These are phyloP conservation scores for Laticauda colubrina DNA, from an alignment of 2,113 vertebrate species.

Conservation along the genomic window DNA sequence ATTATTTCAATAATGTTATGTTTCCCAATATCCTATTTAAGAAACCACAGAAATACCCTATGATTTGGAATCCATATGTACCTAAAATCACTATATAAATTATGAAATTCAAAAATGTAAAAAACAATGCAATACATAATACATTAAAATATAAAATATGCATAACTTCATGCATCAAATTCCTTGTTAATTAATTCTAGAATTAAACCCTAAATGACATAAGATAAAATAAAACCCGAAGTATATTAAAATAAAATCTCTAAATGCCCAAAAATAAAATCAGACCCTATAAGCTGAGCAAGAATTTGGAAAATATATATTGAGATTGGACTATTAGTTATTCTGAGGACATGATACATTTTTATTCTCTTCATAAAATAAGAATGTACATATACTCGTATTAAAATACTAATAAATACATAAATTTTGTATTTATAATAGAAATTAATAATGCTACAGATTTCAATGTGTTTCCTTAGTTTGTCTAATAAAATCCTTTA, in stretches of 20 bases:
- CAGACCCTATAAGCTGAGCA: neutral
- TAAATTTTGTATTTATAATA: neutral
- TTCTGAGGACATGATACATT: neutral
- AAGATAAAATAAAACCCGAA: neutral
- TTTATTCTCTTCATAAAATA: slow-evolving; percentile 30
- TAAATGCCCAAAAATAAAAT: neutral
- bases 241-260: neutral
- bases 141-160: neutral
- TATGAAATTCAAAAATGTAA: neutral
- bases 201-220: neutral
- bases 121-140: neutral
- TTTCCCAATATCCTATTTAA: slow-evolving; percentile 9
- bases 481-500: no score
- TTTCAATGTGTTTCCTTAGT: neutral
- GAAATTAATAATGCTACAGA: neutral
- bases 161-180: neutral
- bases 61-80: neutral
- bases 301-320: neutral
- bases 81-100: neutral
- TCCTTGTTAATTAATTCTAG: neutral
- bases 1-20: slow-evolving; percentile 9
- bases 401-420: neutral
- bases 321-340: neutral
- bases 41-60: slow-evolving; percentile 19
- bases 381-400: neutral